Percentiles rank a stretch among this genome's conserved stretches.
Evolutionary conservation across 2,797 vertebrate genomes (phyloP).

Genomic region (Gymnothorax javanicus): DNA sequence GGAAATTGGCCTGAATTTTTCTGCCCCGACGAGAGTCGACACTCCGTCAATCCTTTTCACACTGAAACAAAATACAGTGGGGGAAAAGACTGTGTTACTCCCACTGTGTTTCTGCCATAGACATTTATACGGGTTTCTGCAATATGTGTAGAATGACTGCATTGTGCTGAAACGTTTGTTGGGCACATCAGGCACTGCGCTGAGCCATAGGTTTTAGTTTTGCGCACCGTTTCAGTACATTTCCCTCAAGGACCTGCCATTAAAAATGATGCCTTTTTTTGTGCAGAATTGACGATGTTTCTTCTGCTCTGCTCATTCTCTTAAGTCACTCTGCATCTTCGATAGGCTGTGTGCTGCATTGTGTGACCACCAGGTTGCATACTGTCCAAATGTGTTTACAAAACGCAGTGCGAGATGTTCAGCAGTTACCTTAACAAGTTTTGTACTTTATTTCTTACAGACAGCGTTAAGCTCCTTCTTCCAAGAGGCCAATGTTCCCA

Average conservation of each 20-base stretch:
- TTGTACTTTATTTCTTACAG: constrained; percentile 59
- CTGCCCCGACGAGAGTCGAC: neutral
- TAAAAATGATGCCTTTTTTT: neutral
- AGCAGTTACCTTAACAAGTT: neutral
- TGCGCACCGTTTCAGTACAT: neutral
- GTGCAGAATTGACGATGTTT: neutral
- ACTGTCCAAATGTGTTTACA: neutral
- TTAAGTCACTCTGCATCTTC: neutral
- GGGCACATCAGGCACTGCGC: neutral
- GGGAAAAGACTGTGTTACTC: constrained; percentile 5
- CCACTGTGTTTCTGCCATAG: neutral
- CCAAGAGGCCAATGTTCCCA: constrained; percentile 88
- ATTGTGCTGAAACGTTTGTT: constrained; percentile 11
- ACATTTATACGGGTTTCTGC: neutral
- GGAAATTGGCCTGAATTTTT: neutral
- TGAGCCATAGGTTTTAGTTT: neutral
- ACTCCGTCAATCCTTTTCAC: neutral
- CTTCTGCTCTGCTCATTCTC: neutral
- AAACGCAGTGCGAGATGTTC: neutral
- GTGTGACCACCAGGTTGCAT: neutral
- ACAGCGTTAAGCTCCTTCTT: constrained; percentile 91
- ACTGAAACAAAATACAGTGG: neutral
- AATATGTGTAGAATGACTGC: neutral
- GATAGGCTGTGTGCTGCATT: neutral
- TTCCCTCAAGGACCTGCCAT: neutral